A percentile compares a stretch with the other conserved stretches of the same genome.
Evolutionary conservation across 1,140 invertebrate species (phyloP).

Genomic region (Oppia nitens): DNA sequence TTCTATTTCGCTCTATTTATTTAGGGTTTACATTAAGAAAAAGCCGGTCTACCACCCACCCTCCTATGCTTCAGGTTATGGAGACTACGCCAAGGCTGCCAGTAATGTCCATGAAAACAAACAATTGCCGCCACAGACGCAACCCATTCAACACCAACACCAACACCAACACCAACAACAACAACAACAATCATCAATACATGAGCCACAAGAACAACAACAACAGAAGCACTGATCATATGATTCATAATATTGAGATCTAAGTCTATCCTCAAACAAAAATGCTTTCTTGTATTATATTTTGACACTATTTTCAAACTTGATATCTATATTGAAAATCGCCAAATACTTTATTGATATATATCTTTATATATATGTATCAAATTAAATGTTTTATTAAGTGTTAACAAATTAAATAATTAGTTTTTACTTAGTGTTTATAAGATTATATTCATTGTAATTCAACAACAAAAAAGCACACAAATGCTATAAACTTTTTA

Average conservation of each 20-base stretch:
- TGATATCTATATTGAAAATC: no score
- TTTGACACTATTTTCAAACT: no score
- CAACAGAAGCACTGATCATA: constrained; percentile 2
- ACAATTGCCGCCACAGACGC: neutral
- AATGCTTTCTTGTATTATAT: no score
- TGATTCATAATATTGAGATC: neutral
- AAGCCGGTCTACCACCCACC: constrained; percentile 20
- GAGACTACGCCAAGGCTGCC: constrained; percentile 11
- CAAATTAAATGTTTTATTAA: no score
- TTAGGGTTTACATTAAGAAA: constrained; percentile 20
- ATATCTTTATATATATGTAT: no score
- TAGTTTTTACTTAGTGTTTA: no score
- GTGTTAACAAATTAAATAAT: no score
- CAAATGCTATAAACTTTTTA: no score
- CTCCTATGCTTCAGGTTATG: constrained; percentile 13
- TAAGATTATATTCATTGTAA: no score
- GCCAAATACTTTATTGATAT: no score
- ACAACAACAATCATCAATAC: constrained; percentile 4
- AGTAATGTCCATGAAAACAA: constrained; percentile 14
- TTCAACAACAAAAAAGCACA: no score
- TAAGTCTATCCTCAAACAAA: no score
- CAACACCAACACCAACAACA: constrained; percentile 1
- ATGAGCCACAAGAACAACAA: neutral
- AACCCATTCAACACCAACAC: neutral
- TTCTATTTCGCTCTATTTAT: neutral